phyloP scores from a whole-genome alignment of 1,140 invertebrate genomes.

The Drosophila fuyamai region DNA sequence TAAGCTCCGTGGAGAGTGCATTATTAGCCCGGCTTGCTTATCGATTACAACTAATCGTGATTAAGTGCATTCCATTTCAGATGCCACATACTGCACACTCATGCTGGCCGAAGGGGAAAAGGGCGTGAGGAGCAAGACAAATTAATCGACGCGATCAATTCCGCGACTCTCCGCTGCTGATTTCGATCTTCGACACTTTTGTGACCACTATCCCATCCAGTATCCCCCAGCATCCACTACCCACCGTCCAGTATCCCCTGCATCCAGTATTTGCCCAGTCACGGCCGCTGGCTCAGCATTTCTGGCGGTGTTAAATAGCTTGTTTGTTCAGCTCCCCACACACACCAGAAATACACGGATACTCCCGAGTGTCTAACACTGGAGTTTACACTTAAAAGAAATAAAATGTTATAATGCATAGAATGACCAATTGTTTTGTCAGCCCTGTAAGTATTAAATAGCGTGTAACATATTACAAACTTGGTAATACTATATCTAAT shows the following conservation, averaged over 20 bases:
- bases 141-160: slow-evolving; percentile 84
- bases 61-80: slow-evolving; percentile 84
- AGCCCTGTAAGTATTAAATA: too few species aligned
- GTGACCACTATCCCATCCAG: slow-evolving; percentile 36
- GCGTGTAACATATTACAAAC: too few species aligned
- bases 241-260: slow-evolving; percentile 1
- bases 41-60: slow-evolving; percentile 84
- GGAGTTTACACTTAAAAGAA: slow-evolving; percentile 8
- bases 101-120: slow-evolving; percentile 46
- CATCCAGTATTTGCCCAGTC: slow-evolving; percentile 60
- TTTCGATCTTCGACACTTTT: slow-evolving; percentile 83
- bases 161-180: slow-evolving; percentile 73
- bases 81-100: slow-evolving; percentile 81
- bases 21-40: slow-evolving; percentile 64
- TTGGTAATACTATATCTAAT: too few species aligned
- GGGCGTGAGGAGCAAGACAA: slow-evolving; percentile 66
- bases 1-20: slow-evolving; percentile 38
- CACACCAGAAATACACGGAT: slow-evolving; percentile 34
- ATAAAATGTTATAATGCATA: too few species aligned
- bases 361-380: slow-evolving; percentile 64
- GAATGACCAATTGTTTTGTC: too few species aligned
- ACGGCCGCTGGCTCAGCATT: slow-evolving; percentile 72
- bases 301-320: slow-evolving; percentile 79
- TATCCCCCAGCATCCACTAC: not conserved
- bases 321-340: slow-evolving; percentile 76